These are phyloP conservation scores for Apogon talboti DNA, from an alignment of 2,797 vertebrate species.

Conservation along the genomic window DNA sequence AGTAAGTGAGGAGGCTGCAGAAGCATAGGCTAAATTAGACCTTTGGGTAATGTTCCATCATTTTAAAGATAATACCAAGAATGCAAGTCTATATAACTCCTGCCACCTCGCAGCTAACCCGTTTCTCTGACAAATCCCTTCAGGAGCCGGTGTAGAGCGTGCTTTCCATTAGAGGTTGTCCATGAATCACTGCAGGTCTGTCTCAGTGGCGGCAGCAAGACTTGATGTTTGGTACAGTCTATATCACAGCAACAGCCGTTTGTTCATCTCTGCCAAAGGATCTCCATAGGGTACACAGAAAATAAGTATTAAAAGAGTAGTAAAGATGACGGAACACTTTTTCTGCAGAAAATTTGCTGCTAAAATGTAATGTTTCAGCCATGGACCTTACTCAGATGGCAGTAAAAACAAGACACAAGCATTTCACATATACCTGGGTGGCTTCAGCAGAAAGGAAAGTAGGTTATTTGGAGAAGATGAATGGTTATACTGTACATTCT, in stretches of 20 bases:
- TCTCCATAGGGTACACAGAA: neutral
- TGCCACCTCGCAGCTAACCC: conserved; percentile 1
- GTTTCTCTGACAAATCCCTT: neutral
- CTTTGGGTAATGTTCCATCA: too few relatives aligned
- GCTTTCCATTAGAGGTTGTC: conserved; percentile 10
- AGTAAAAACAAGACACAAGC: neutral
- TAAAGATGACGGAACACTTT: neutral
- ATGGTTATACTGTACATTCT: neutral
- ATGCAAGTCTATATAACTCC: neutral
- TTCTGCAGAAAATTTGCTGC: neutral
- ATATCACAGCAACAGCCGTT: neutral
- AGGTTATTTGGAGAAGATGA: conserved; percentile 5
- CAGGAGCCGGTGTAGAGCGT: neutral
- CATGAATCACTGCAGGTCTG: conserved; percentile 17
- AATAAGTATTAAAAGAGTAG: neutral
- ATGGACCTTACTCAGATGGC: conserved; percentile 1
- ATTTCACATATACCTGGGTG: neutral
- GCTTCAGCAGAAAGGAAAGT: neutral
- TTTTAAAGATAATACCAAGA: conserved; percentile 3
- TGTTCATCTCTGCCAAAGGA: conserved; percentile 1
- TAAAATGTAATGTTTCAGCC: conserved; percentile 1
- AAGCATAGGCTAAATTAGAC: too few relatives aligned
- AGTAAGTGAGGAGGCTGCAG: too few relatives aligned
- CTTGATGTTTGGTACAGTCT: conserved; percentile 13
- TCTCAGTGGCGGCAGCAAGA: conserved; percentile 2